Conservation (phyloP, 2,113 vertebrate genomes). For the Aix galericulata region DNA sequence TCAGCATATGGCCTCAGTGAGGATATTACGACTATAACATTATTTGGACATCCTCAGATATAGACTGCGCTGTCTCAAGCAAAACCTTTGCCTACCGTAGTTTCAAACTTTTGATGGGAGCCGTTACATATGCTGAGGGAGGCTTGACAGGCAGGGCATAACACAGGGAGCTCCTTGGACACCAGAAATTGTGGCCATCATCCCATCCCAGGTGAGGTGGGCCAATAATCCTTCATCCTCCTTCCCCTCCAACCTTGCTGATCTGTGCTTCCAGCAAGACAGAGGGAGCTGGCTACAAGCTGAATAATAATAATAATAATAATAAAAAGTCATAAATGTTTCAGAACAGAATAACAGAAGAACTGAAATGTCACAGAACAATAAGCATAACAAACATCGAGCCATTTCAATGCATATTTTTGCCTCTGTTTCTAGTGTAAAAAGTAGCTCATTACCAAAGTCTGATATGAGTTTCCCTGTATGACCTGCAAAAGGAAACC, state of each 20-base stretch:
- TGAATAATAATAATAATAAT: not conserved
- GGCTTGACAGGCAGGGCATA: accelerated
- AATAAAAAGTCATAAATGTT: not conserved
- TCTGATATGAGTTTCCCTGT: not conserved
- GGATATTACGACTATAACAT: not conserved
- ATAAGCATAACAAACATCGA: not conserved
- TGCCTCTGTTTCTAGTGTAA: not conserved
- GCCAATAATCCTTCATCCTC: not conserved
- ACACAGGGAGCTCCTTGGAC: not conserved
- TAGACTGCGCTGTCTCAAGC: not conserved
- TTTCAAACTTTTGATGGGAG: not conserved
- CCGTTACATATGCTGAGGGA: not conserved
- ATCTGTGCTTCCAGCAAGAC: not conserved
- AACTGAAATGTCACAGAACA: not conserved
- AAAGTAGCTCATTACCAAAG: not conserved
- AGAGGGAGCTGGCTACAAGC: not conserved
- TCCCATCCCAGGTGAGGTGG: not conserved
- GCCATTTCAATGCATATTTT: not conserved
- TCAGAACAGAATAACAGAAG: not conserved
- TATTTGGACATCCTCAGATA: not conserved
- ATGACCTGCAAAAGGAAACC: not conserved
- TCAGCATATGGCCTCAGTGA: not conserved
- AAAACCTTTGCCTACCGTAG: not conserved
- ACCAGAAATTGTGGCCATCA: not conserved
- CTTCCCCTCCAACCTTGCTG: not conserved